phyloP scores from a whole-genome alignment of 2,888 invertebrate species.

The Drosophila neonasuta region DNA sequence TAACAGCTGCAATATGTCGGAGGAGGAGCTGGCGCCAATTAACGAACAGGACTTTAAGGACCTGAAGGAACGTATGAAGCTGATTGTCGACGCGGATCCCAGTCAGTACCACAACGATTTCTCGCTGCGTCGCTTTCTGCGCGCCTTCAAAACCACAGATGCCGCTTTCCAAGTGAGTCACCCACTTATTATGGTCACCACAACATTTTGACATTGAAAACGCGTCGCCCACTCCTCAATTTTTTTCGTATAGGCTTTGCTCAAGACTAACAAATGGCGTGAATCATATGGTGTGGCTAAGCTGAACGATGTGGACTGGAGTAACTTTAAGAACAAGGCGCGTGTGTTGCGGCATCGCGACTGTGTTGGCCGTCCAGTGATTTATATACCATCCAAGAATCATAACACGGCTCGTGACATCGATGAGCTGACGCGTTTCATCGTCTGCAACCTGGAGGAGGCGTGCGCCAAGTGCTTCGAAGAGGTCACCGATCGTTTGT shows the following conservation, averaged over 20 bases:
- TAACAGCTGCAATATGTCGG: conserved; percentile 77
- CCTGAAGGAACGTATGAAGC: conserved; percentile 87
- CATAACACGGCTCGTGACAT: conserved; percentile 88
- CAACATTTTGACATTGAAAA: conserved; percentile 48
- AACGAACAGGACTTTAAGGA: conserved; percentile 86
- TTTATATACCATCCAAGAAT: conserved; percentile 90
- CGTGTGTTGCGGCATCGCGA: conserved; percentile 88
- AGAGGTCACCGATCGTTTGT: conserved; percentile 90
- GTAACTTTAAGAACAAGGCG: conserved; percentile 86
- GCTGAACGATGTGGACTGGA: conserved; percentile 84
- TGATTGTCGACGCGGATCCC: conserved; percentile 88
- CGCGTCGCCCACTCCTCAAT: background rate
- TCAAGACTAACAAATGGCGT: conserved; percentile 92
- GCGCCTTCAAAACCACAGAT: conserved; percentile 89
- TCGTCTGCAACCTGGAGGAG: conserved; percentile 87
- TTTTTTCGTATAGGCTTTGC: conserved; percentile 83
- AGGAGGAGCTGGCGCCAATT: conserved; percentile 82
- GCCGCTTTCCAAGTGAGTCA: conserved; percentile 87
- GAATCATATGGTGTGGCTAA: conserved; percentile 87
- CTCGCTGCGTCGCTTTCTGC: conserved; percentile 87
- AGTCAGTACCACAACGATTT: conserved; percentile 89
- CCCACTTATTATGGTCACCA: conserved; percentile 24
- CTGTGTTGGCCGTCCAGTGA: conserved; percentile 88
- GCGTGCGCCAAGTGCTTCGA: conserved; percentile 90
- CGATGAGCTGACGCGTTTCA: conserved; percentile 90